Conservation (phyloP, 2,113 vertebrate species). For the Apodemus speciosus region DNA sequence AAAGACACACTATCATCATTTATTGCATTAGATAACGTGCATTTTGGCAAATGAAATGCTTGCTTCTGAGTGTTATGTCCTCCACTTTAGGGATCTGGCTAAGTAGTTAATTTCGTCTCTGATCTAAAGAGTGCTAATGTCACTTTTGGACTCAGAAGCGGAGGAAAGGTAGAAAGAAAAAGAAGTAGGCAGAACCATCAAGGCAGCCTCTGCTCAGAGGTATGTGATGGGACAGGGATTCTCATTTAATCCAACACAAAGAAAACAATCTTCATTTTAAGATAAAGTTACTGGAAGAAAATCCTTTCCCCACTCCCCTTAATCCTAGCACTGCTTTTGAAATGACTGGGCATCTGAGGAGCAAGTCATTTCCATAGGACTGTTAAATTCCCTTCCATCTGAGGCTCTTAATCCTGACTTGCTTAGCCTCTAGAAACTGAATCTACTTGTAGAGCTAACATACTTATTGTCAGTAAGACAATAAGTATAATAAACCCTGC, state of each 20-base stretch:
- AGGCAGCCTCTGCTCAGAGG: not conserved
- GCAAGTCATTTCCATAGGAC: slow-evolving; percentile 21
- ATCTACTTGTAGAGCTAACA: not conserved
- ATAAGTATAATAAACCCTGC: not conserved
- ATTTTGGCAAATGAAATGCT: slow-evolving; percentile 81
- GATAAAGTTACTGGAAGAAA: not conserved
- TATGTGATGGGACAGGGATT: not conserved
- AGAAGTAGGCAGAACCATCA: not conserved
- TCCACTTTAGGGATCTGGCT: slow-evolving; percentile 79
- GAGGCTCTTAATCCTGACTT: not conserved
- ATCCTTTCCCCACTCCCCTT: not conserved
- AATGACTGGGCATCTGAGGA: not conserved
- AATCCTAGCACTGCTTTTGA: not conserved
- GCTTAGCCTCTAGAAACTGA: not conserved
- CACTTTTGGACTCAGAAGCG: slow-evolving; percentile 71
- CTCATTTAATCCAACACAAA: slow-evolving; percentile 39
- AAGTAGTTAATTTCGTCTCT: slow-evolving; percentile 79
- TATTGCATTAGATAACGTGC: slow-evolving; percentile 74
- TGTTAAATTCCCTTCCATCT: not conserved
- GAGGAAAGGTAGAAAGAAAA: slow-evolving; percentile 74
- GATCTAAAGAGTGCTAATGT: slow-evolving; percentile 75
- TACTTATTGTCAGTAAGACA: not conserved
- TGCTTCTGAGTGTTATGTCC: slow-evolving; percentile 79
- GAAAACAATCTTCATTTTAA: slow-evolving; percentile 49
- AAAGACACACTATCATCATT: slow-evolving; percentile 80